Percentiles rank a stretch among this genome's conserved stretches.
These are phyloP conservation scores for Musca vetustissima DNA, from an alignment of 1,140 invertebrate species.

Conservation along the genomic window DNA sequence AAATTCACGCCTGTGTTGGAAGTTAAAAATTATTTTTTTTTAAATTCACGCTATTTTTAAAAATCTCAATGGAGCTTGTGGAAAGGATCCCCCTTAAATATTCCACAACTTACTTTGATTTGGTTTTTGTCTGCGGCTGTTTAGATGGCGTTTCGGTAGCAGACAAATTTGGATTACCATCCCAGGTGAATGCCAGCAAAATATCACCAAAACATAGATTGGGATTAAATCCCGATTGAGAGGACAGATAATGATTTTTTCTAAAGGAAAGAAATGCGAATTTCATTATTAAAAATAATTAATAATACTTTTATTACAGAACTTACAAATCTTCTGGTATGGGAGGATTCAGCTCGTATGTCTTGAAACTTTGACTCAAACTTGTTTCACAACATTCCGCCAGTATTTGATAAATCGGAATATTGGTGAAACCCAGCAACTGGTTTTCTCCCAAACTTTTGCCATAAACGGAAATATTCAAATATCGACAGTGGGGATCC, in stretches of 20 bases:
- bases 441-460: conserved; percentile 63
- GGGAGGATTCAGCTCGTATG: conserved; percentile 72
- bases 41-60: too few species aligned
- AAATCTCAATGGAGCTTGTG: too few species aligned
- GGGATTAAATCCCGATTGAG: conserved; percentile 85
- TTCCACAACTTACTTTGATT: conserved; percentile 28
- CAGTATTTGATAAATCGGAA: conserved; percentile 73
- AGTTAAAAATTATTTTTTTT: too few species aligned
- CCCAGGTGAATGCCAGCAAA: conserved; percentile 79
- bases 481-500: conserved; percentile 70
- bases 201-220: conserved; percentile 89
- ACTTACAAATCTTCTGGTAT: conserved; percentile 60
- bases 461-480: conserved; percentile 82
- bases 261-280: conserved; percentile 51
- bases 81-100: too few species aligned
- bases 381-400: conserved; percentile 79
- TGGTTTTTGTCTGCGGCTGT: conserved; percentile 11
- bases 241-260: conserved; percentile 65
- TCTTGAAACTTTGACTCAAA: conserved; percentile 76
- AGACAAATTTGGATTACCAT: conserved; percentile 48
- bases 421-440: conserved; percentile 77
- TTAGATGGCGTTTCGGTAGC: conserved; percentile 18
- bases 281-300: background rate
- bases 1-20: too few species aligned
- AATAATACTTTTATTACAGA: conserved; percentile 3